Conservation (phyloP, 2,113 vertebrate genomes). For the Hypomesus transpacificus region DNA sequence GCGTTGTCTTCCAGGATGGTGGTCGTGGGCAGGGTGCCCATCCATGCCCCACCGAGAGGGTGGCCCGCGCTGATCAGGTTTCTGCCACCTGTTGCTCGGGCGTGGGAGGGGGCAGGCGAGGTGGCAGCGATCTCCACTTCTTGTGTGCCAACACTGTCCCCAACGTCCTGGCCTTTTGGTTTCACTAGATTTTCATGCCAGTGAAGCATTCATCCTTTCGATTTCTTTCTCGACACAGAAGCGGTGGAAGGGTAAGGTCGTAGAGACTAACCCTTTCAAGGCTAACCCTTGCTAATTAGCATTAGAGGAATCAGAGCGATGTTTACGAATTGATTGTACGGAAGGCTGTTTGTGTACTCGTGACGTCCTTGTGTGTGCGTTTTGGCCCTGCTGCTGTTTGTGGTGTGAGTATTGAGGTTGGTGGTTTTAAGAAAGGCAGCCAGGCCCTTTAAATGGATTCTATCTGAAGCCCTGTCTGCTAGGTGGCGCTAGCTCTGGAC, state of each 20-base stretch:
- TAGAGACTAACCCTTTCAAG: neutral
- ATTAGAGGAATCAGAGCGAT: neutral
- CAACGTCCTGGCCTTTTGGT: too few species aligned
- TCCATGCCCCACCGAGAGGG: slow-evolving; percentile 48
- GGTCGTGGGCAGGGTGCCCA: slow-evolving; percentile 61
- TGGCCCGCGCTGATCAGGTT: slow-evolving; percentile 65
- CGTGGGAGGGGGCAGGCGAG: slow-evolving; percentile 53
- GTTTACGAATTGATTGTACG: neutral
- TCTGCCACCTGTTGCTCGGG: slow-evolving; percentile 76
- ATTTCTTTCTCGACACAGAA: neutral
- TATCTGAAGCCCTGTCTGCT: too few species aligned
- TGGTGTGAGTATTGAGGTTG: neutral
- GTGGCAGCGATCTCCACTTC: too few species aligned
- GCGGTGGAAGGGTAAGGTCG: too few species aligned
- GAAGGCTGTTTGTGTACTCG: neutral
- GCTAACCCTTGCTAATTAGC: neutral
- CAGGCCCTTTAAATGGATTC: too few species aligned
- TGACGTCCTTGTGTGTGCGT: neutral
- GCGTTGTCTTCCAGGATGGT: slow-evolving; percentile 43
- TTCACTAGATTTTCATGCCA: too few species aligned
- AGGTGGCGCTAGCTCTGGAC: too few species aligned
- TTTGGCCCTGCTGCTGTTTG: neutral
- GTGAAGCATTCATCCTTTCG: too few species aligned
- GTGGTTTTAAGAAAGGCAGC: too few species aligned
- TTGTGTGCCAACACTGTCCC: too few species aligned